Base-by-base conservation (phyloP, 37 sponge, comb jelly and placozoan genomes). In the Beroe ovata region DNA sequence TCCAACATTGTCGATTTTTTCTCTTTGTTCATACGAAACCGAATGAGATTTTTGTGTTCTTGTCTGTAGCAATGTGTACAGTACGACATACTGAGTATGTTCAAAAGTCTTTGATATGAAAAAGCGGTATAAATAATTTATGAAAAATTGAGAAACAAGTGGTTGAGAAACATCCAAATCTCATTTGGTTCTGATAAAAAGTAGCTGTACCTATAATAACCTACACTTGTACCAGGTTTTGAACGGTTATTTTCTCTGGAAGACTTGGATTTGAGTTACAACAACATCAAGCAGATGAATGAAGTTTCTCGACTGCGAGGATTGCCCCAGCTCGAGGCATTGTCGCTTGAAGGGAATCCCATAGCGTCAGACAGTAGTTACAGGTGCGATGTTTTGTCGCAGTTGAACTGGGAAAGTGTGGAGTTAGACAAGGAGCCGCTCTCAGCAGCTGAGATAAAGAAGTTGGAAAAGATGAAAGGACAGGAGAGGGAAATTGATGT, bases 231-330 rank as follows among this genome's bases (percentile, higher is more conserved):
- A 11, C 26, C 71, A 71, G 71, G 71, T 30, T 34, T 71, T 8
- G 71, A 71, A 71, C 35, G 71, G 32, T 6, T 71, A 29, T 71
- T 71, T 38, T 71, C 71, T 18, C 29, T 71, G 8, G 71, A 71
- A 29, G 35, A 29, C 2, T 38, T 71, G 8, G 71, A 71, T 20
- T 20, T 71, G 20, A 36, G 37, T 71, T 20, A 71, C 71, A 71
- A 71, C 38, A 20, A 20, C 20, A 29, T 71, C 34, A 20, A 29
- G 6, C 38, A 71, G 20, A 19, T 71, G 6, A 29, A 71, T 8
- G 71, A 71, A 34, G 38, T 71, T 2, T 35, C 16, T 29, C 71
- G 71, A 4, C 71, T 71, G 11, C 20, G 38, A 36, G 29, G 29
- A 20, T 38, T 71, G 8, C 71, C 71, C 71, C 35, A 71, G 8